Evolutionary conservation across 1,140 invertebrate species (phyloP), one percentile per base, ranked within the genome.

Genomic region (Bemisia tabaci): DNA sequence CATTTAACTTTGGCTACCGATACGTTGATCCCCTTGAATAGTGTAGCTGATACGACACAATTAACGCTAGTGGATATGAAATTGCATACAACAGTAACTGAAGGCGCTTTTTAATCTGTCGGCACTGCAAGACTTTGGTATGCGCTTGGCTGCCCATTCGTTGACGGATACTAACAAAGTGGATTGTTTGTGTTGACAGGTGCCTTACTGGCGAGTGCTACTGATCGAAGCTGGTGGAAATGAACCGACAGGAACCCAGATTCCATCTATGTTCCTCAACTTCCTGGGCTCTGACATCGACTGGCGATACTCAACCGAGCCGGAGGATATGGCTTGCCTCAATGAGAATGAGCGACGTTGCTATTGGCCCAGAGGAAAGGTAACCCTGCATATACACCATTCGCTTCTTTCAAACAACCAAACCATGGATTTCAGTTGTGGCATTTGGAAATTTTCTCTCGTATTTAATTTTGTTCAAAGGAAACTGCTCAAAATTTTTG

Each of bases 261-360:
- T 91, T 69, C 90, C 88, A 0, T 91, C 88, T 2, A 91, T 91
- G 84, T 91, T 89, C 77, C 82, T 90, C 60, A 92, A 91, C 75
- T 92, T 89, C 71, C 81, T 90, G 23, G 88, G 87, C 1, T 87
- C 85, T 5, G 85, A 86, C 59, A 90, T 92, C 65, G 93, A 96
- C 78, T 97, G 92, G 90, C 81, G 84, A 12, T 95, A 89, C 75
- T 81, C 82, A 62, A 96, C 93, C 1, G 91, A 92, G 73, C 88
- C 91, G 0, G 93, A 96, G 75, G 84, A 86, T 9, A 84, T 85
- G 26, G 90, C 92, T 1, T 94, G 92, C 73, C 80, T 92, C 22
- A 86, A 84, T 1, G 85, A 91, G 66, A 82, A 82, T 9, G 86
- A 87, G 27, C 80, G 85, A 66, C 83, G 84, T 65, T 92, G 89